Evolutionary conservation across 2,797 vertebrate species (phyloP), one percentile per base, ranked within the genome.

Genomic region (Cacajao melanocephalus): DNA sequence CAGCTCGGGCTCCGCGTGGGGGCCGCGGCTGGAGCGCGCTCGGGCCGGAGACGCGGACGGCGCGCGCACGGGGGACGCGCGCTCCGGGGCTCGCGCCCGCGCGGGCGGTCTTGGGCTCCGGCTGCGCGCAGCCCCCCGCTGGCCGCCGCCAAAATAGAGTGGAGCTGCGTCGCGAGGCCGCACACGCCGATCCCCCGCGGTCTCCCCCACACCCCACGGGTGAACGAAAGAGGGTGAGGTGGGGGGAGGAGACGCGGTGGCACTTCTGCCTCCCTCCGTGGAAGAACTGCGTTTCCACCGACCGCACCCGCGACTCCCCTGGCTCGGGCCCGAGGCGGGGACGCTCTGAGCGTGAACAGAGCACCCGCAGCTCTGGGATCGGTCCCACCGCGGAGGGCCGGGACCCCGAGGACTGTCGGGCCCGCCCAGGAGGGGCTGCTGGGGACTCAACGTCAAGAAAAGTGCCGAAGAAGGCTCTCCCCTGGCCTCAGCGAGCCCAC

Each of bases 221-320:
- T 14, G 81, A 26, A 30, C 46, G 12, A 11, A 7, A 14, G 36
- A 19, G 10, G 9, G 46, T 0, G 13, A 17, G 7, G 52, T 1
- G 5, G 33, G 1, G 11, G 24, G 10, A 3, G 33, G 48, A 12
- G 52, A 26, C 14, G 67, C 55, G 4, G 14, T 26, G 15, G 39
- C 39, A 3, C 7, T 1, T 20, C 41, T 26, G 39, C 70, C 5
- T 22, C 22, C 67, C 12, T 0, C 41, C 0, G 5, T 6, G 2
- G 9, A 4, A 7, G 24, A 46, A 28, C 39, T 9, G 57, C 8
- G 13, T n/a, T 61, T 73, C 26, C 50, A 7, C 17, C 33, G 6
- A 9, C 13, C 5, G 7, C n/a, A 6, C 39, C 4, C 6, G 80
- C 20, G 7, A 2, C 58, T 46, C 46, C 9, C 15, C 0, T 17